These are phyloP conservation scores for Coenobita brevimanus DNA, from an alignment of 1,140 invertebrate species.

Conservation along the genomic window DNA sequence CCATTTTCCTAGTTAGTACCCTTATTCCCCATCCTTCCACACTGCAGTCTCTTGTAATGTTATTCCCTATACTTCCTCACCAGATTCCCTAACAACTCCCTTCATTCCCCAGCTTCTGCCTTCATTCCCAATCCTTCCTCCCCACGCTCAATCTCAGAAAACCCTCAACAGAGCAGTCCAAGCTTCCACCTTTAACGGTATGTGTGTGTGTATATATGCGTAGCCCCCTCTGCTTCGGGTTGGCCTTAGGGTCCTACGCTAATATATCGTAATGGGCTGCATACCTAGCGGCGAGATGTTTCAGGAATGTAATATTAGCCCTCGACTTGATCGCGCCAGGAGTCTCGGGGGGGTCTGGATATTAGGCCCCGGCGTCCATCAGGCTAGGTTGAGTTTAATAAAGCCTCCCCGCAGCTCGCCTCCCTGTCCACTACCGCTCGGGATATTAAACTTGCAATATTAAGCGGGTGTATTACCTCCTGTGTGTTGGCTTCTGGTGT, in stretches of 20 bases:
- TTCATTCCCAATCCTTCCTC: no score
- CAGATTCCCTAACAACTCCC: no score
- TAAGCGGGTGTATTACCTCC: constrained; percentile 65
- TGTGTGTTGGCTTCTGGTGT: constrained; percentile 3
- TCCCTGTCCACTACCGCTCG: constrained; percentile 62
- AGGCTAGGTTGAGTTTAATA: constrained; percentile 61
- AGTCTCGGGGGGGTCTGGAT: constrained; percentile 9
- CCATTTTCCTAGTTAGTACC: no score
- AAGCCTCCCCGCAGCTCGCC: constrained; percentile 56
- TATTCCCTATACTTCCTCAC: no score
- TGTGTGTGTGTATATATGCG: background rate
- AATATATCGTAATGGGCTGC: constrained; percentile 61
- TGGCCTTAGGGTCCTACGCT: constrained; percentile 50
- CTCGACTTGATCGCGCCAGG: constrained; percentile 37
- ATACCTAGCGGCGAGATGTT: constrained; percentile 58
- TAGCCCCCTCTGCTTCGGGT: constrained; percentile 11
- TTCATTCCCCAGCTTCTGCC: no score
- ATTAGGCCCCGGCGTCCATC: constrained; percentile 60
- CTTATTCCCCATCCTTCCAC: no score
- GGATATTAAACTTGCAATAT: constrained; percentile 66
- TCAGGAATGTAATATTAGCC: constrained; percentile 64
- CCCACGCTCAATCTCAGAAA: no score
- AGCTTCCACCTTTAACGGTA: no score
- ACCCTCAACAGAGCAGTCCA: no score
- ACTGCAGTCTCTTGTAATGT: no score